Evolutionary conservation across 2,797 vertebrate species (phyloP), one percentile per base, ranked within the genome.

Genomic region (Chaetophractus vellerosus): DNA sequence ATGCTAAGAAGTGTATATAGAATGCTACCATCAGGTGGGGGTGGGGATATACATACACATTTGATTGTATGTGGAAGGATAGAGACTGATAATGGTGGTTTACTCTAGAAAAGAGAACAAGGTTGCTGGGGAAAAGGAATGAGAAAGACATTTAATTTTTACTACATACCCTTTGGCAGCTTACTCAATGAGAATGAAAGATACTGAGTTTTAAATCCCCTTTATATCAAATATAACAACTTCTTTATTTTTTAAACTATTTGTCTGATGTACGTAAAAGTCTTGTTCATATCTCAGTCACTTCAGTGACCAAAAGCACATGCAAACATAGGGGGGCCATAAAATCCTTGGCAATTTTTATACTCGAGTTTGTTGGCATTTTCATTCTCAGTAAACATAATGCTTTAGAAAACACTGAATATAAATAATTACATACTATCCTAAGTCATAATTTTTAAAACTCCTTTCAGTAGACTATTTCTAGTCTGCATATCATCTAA

Each of bases 181-280:
- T 93, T 89, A 63, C 19, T 21, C 33, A 63, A 4, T 48, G 71
- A 96, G 45, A 48, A 71, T 84, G 36, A 57, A 76, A 81, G 41
- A 36, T 66, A 26, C 31, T 93, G 52, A 94, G 2, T 72, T 89
- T 85, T 66, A 64, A 84, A 41, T 76, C 50, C 21, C 26, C 61
- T 89, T 95, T 78, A 80, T 50, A 76, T 64, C 21, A 88, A 89
- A 89, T 71, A 75, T 72, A 72, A 55, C 85, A 21, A 66, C 87
- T 48, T 72, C 1, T 83, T 59, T 63, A 52, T 63, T 94, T 93
- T 90, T 24, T 23, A 48, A 86, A 79, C 48, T 88, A 80, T 50
- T 48, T 93, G 38, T 71, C 63, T 92, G 33, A 23, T 50, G 7
- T 71, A 66, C 52, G 21, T 72, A 83, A 78, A 59, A 71, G 18